A percentile compares a stretch with the other conserved stretches of the same genome.
Conservation (phyloP, 2,113 vertebrate genomes). For the Henicopernis longicauda region DNA sequence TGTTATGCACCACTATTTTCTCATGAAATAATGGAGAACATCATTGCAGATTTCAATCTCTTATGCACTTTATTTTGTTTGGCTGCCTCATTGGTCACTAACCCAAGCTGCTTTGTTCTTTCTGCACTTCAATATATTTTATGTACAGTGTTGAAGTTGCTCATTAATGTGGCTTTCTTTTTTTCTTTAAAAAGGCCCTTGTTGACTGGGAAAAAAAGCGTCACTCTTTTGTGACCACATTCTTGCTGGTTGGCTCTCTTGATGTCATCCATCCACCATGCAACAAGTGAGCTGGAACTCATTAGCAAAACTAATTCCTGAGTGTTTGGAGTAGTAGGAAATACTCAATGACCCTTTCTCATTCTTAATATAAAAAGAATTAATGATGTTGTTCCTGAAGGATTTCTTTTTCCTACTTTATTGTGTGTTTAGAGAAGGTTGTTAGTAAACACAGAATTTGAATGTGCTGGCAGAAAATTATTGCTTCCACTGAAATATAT, state of each 20-base stretch:
- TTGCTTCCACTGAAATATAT: background rate
- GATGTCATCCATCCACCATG: background rate
- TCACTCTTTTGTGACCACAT: background rate
- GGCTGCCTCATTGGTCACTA: conserved; percentile 52
- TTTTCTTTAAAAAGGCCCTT: background rate
- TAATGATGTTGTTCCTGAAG: background rate
- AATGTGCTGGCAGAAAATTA: background rate
- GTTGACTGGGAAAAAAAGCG: background rate
- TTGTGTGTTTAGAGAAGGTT: background rate
- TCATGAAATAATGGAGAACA: conserved; percentile 44
- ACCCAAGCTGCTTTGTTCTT: conserved; percentile 22
- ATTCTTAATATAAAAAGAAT: background rate
- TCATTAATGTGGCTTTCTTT: background rate
- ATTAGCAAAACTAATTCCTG: background rate
- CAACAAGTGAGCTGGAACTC: background rate
- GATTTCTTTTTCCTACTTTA: background rate
- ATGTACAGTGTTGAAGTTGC: background rate
- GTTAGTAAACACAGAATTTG: background rate
- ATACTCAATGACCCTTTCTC: background rate
- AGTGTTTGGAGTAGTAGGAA: background rate
- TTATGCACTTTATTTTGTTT: conserved; percentile 48
- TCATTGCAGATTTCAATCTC: conserved; percentile 32
- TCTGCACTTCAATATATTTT: conserved; percentile 26
- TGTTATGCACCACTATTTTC: conserved; percentile 45
- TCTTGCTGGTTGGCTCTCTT: background rate